Base-by-base conservation (phyloP, 1,140 invertebrate species). In the Trichonephila clavata region DNA sequence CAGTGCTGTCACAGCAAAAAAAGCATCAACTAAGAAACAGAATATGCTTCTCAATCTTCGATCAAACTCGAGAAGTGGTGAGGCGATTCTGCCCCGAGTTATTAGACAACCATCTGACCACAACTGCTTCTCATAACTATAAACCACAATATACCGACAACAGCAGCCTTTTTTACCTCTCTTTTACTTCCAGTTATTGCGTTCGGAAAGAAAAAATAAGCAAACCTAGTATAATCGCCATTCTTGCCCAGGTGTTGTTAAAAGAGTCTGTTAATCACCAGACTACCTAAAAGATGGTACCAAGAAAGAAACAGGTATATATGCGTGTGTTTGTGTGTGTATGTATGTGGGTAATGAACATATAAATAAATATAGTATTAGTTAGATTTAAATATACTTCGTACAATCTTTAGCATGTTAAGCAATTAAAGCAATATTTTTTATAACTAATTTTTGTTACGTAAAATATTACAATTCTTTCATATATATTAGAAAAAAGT, bases 61-160 rank as follows among this genome's bases (percentile, higher is more conserved):
- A 88, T 88, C 86, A 88, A 88, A 88, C 86, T 68, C 13, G 18
- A 88, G 63, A 88, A 88, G 86, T 68, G 63, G 61, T 88, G 32
- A 50, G 63, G 63, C 86, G 63, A 88, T 88, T 88, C 86, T 24
- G 86, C 86, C 39, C 43, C n/a, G 57, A 90, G 71, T 90, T 90
- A 90, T 90, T 90, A 90, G 88, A 90, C 88, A 90, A 90, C 68
- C 88, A 80, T 90, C 61, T 88, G 71, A 90, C 88, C 88, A 60
- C 88, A 90, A 90, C 39, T 60, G 57, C 88, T 77, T 80, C 71
- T 61, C 88, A 80, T 32, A 32, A 90, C 88, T 90, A 90, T 90
- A 90, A 90, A 90, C 88, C 71, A 90, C 88, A 90, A 77, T 89
- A 77, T 81, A 57, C 88, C 80, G 88, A 90, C 88, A 90, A 57